These are phyloP conservation scores for Caenorhabditis brenneri DNA, from an alignment of 1,140 invertebrate species.

Conservation along the genomic window DNA sequence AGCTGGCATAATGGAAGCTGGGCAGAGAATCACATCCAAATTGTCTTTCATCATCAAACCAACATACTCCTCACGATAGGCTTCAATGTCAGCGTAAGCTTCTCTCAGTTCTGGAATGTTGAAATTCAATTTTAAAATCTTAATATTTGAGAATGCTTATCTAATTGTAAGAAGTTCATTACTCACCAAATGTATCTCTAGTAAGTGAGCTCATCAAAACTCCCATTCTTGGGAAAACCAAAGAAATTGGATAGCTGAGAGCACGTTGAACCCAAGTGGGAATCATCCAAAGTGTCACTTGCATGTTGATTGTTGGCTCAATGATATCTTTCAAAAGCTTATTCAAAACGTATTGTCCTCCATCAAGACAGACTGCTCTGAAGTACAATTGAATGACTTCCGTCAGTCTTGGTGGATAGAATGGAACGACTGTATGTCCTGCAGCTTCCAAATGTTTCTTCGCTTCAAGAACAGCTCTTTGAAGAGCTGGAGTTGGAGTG, in stretches of 20 bases:
- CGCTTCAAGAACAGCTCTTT: slow-evolving; percentile 68
- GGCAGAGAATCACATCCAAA: slow-evolving; percentile 55
- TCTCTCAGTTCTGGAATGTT: slow-evolving; percentile 53
- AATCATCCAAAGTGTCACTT: slow-evolving; percentile 45
- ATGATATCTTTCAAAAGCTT: slow-evolving; percentile 43
- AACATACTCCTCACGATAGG: slow-evolving; percentile 47
- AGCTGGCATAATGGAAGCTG: slow-evolving; percentile 43
- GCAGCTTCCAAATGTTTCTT: slow-evolving; percentile 59
- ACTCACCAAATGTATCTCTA: slow-evolving; percentile 40
- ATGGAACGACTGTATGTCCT: slow-evolving; percentile 69
- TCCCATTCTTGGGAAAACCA: slow-evolving; percentile 50
- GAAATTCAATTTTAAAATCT: no score
- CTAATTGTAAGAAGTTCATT: no score
- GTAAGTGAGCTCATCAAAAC: slow-evolving; percentile 45
- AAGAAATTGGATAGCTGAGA: slow-evolving; percentile 11
- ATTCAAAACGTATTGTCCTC: slow-evolving; percentile 19
- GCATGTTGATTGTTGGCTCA: slow-evolving; percentile 37
- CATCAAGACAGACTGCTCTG: slow-evolving; percentile 45
- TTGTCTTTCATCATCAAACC: slow-evolving; percentile 43
- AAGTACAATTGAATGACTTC: slow-evolving; percentile 50
- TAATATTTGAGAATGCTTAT: no score
- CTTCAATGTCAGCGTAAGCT: slow-evolving; percentile 54
- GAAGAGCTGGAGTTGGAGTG: slow-evolving; percentile 68
- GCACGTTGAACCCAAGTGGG: slow-evolving; percentile 53
- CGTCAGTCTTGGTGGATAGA: slow-evolving; percentile 57